Base-by-base conservation (phyloP, 2,797 vertebrate species). In the Manis pentadactyla region DNA sequence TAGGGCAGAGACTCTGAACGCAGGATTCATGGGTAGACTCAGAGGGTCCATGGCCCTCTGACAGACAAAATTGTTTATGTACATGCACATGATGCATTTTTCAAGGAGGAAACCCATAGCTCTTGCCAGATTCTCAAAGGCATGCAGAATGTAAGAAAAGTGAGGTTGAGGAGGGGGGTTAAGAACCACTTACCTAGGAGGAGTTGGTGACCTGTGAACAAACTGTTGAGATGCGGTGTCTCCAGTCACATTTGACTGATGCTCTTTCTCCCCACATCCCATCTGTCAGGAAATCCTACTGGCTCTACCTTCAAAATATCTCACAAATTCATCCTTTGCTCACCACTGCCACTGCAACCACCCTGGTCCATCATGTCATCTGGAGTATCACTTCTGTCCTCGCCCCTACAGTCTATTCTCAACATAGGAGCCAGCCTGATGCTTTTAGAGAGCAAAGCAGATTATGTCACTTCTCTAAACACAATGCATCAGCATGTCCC, bases 371-470 rank as follows among this genome's bases (percentile, higher is more conserved):
- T 0, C 9, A 49, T 15, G 17, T n/a, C 78, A 12, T 85, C 59
- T 8, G 21, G 39, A 82, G 61, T 5, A 17, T 10, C 42, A 4
- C 46, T 29, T 53, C 34, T 2, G 15, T 39, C 71, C 34, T 46
- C 4, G 2, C 42, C 46, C 46, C 59, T 55, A 4, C 9, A 3
- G 23, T n/a, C 37, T 95, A 4, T 85, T 74, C 49, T 90, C 64
- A 59, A 46, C 25, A 51, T 29, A 71, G 81, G 77, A 63, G 74
- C 34, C 81, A 68, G 42, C 2, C 31, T 0, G 37, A 68, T 34
- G 14, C 79, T 93, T 90, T 64, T 61, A 71, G 83, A 82, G 71
- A 84, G 63, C 37, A 21, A 78, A 96, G 74, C 71, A 83, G 57
- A 59, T 85, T 64, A 53, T 66, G 75, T 79, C 37, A 82, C 71